phyloP scores from a whole-genome alignment of 2,113 vertebrate genomes.

The human region GRCh38 chr3:42494001-42494500 shows the following conservation, averaged over 20 bases:
- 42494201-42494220: background rate
- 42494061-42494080: background rate
- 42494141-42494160: no score
- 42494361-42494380: background rate
- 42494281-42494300: background rate
- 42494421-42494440: background rate
- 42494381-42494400: background rate
- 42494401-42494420: background rate
- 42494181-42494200: background rate
- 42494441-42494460: background rate
- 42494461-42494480: background rate
- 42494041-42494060: background rate
- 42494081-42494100: fast-evolving
- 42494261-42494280: background rate
- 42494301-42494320: background rate
- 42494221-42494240: background rate
- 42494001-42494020: background rate
- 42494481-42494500: background rate
- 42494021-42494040: background rate
- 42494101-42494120: background rate
- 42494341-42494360: background rate
- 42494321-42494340: background rate
- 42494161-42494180: background rate
- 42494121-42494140: background rate
- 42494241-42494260: background rate